Base-by-base conservation (phyloP, 2,888 invertebrate genomes). In the Nemapogon koenigi region DNA sequence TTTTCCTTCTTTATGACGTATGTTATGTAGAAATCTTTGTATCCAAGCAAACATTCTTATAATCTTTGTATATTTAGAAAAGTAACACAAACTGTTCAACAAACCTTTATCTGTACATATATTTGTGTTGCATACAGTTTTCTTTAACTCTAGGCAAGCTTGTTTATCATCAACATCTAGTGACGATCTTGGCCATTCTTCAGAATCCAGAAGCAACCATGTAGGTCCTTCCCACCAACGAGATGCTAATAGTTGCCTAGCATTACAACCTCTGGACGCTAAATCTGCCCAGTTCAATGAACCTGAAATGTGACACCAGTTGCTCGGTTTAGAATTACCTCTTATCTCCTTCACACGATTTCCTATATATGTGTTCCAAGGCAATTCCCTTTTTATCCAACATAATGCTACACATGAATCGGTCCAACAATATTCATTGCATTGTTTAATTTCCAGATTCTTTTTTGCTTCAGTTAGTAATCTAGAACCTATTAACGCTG, bases 331-430 rank as follows among this genome's bases (percentile, higher is more conserved):
- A 16, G 31, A 30, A 2, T 8, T n/a, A 14, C 19, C 25, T 13
- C 31, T 22, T n/a, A 40, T 40, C 26, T 40, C 40, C 14, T 25
- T 25, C 10, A 40, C 29, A 25, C 40, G 16, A 30, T 40, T 40
- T 16, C 26, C 37, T 8, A 40, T 37, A 15, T 30, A 40, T 15
- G 37, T 37, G 3, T 16, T 13, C 35, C 35, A 40, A 8, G 30
- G n/a, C 15, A 16, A 25, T 3, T 36, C 13, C 7, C 25, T 40
- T 11, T 3, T 37, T 3, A 37, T 37, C 37, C 37, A 37, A 11
- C 28, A 11, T 4, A 28, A 11, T n/a, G 13, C 17, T 4, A 37
- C 37, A 16, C 28, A 17, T 16, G 27, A 27, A 37, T 37, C 37
- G 8, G 27, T 10, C 37, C 37, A 37, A 27, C 27, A 28, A 28